Percentiles rank a stretch among this genome's conserved stretches.
Conservation (phyloP, 1,140 invertebrate genomes). For the Andrena cerasifolii region DNA sequence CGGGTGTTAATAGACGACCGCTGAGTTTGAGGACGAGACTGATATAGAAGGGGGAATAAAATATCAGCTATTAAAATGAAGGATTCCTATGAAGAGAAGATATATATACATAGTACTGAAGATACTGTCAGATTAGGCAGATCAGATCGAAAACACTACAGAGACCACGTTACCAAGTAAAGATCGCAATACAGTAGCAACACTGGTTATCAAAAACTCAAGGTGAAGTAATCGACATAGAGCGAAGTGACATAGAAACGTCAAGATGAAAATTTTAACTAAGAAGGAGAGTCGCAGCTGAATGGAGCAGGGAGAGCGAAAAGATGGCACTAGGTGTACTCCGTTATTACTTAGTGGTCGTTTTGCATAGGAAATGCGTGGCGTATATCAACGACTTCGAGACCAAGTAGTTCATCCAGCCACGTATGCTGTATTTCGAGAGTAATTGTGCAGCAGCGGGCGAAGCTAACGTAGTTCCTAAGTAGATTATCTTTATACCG, state of each 20-base stretch:
- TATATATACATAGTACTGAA: not conserved
- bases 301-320: not conserved
- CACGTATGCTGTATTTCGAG: constrained; percentile 30
- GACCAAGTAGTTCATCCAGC: constrained; percentile 35
- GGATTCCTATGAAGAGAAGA: not conserved
- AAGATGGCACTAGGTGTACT: not conserved
- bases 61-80: not conserved
- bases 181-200: no score
- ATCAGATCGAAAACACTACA: no score
- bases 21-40: no score
- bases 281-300: no score
- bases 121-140: not conserved
- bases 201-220: not conserved
- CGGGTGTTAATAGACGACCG: no score
- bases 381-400: constrained; percentile 36
- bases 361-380: constrained; percentile 38
- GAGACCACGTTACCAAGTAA: no score
- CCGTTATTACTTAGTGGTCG: constrained; percentile 24
- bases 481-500: constrained; percentile 63
- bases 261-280: not conserved
- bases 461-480: constrained; percentile 49
- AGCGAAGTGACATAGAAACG: not conserved
- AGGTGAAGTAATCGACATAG: not conserved
- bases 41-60: no score
- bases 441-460: constrained; percentile 26